Percentiles rank a stretch among this genome's conserved stretches.
Evolutionary conservation across 1,140 invertebrate species (phyloP).

Genomic region (Stegodyphus dumicola): DNA sequence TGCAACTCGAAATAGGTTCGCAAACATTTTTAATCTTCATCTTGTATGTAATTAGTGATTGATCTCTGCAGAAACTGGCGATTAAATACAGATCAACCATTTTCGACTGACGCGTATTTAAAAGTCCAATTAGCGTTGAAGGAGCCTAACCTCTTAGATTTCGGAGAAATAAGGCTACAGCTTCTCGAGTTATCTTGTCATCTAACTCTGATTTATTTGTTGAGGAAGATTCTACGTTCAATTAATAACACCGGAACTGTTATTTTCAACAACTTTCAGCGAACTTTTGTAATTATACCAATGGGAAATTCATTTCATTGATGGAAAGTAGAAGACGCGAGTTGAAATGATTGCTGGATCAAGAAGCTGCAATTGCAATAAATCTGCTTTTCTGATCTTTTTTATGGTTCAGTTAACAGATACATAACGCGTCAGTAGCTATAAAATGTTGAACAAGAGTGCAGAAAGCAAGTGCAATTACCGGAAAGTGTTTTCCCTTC

Average conservation of each 20-base stretch:
- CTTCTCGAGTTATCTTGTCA: not conserved
- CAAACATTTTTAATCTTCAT: not conserved
- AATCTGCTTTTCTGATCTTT: too few species aligned
- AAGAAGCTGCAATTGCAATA: too few species aligned
- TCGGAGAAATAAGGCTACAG: not conserved
- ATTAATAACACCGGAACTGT: not conserved
- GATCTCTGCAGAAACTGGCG: constrained; percentile 5
- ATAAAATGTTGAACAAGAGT: too few species aligned
- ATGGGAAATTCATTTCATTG: too few species aligned
- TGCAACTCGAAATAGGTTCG: not conserved
- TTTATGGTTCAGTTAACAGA: too few species aligned
- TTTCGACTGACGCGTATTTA: constrained; percentile 14
- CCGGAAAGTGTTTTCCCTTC: too few species aligned
- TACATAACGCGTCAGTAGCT: too few species aligned
- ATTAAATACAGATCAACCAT: constrained; percentile 20
- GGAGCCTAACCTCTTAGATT: not conserved
- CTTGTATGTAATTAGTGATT: constrained; percentile 5
- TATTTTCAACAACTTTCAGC: not conserved
- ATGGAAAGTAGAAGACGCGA: too few species aligned
- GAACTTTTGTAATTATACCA: too few species aligned
- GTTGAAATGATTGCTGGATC: too few species aligned
- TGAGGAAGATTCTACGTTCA: not conserved
- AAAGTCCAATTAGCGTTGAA: not conserved
- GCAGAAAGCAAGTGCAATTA: too few species aligned
- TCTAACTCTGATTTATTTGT: not conserved